Base-by-base conservation (phyloP, 2,113 vertebrate genomes). In the Blennius ocellaris region DNA sequence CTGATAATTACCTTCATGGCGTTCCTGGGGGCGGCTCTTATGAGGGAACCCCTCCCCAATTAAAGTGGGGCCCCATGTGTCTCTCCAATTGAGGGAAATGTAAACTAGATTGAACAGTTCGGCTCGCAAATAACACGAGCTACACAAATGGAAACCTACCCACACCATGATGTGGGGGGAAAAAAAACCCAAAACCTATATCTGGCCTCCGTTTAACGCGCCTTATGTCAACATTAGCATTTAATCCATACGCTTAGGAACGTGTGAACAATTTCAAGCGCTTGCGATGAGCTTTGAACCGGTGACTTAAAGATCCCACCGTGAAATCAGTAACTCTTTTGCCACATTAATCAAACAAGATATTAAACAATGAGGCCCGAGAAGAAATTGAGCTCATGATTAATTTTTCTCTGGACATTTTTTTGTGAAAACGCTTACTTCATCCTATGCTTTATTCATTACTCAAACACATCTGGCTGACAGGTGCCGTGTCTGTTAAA, bases 381-480 rank as follows among this genome's bases (percentile, higher is more conserved):
- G 87, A 90, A 90, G 91, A 92, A 92, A 90, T 93, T 89, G 87
- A 95, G 93, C 80, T 71, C 80, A 60, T 94, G 94, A 97, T 96
- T 95, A 95, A 95, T 95, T 92, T 95, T 91, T 95, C 94, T 93
- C 86, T 83, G 59, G 91, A 93, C 91, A 92, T 94, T 95, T 93
- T 95, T 93, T 92, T 93, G 92, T 96, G 93, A 95, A 94, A 93
- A 93, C 66, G 84, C 94, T 96, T 95, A 95, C 95, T 94, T 97
- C 95, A 90, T 92, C 90, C 93, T 93, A 85, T 91, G 92, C 88
- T 95, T 95, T 92, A 93, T 93, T 95, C 93, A 94, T 89, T 95
- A 94, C 94, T 96, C 91, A 93, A 92, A 96, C 92, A 93, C 96
- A 96, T 96, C 94, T 97, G 96, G 95, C 84, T 82, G 84, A 91